These are phyloP conservation scores for Microctonus brassicae DNA, from an alignment of 2,888 invertebrate species.

Conservation along the genomic window DNA sequence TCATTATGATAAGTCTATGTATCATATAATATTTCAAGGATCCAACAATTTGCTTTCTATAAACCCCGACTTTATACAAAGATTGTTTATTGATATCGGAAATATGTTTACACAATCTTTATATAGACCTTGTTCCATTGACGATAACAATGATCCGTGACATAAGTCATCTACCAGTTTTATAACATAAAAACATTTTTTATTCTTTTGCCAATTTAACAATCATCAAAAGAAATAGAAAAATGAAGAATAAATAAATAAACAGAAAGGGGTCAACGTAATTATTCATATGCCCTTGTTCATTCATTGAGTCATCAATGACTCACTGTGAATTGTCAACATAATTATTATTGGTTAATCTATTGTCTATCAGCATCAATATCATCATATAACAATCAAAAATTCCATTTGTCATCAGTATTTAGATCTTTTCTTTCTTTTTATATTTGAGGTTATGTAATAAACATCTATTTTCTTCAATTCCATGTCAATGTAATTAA, in stretches of 20 bases:
- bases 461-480: too few relatives aligned
- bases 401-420: too few relatives aligned
- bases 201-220: background rate
- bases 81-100: background rate
- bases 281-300: conserved; percentile 5
- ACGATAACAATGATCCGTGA: conserved; percentile 17
- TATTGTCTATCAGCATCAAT: too few relatives aligned
- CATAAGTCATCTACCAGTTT: conserved; percentile 4
- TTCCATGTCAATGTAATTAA: too few relatives aligned
- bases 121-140: conserved; percentile 30
- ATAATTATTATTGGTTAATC: background rate
- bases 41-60: background rate
- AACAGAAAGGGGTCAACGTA: background rate
- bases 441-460: too few relatives aligned
- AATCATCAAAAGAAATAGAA: background rate
- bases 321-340: background rate
- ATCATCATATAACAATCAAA: too few relatives aligned
- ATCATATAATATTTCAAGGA: conserved; percentile 1
- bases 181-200: background rate
- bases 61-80: background rate
- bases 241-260: background rate
- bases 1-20: too few relatives aligned
- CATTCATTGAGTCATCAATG: conserved; percentile 17
- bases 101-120: conserved; percentile 24
- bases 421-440: too few relatives aligned